Evolutionary conservation across 2,888 invertebrate genomes (phyloP).

Genomic region (Parnassius glacialis): DNA sequence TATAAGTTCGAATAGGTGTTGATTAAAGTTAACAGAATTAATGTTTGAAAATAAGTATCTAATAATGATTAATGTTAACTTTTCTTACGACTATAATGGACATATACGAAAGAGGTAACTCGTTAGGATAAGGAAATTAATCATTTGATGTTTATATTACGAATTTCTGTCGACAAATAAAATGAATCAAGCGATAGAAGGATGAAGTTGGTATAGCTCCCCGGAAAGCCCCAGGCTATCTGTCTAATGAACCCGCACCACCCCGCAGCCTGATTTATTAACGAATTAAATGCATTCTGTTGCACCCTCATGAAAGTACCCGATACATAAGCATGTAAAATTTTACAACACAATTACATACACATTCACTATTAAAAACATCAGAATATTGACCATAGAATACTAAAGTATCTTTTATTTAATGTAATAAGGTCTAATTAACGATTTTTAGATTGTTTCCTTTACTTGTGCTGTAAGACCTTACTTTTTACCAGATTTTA

Average conservation of each 20-base stretch:
- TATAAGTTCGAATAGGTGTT: too few relatives aligned
- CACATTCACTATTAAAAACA: too few relatives aligned
- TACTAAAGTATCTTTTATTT: too few relatives aligned
- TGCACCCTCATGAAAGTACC: constrained; percentile 69
- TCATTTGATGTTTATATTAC: constrained; percentile 52
- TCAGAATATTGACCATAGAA: too few relatives aligned
- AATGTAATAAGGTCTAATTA: too few relatives aligned
- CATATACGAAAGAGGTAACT: neutral
- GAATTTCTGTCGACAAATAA: constrained; percentile 59
- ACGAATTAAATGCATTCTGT: constrained; percentile 79
- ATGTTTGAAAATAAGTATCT: too few relatives aligned
- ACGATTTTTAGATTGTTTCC: too few relatives aligned
- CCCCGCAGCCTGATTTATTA: constrained; percentile 78
- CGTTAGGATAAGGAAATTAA: constrained; percentile 40
- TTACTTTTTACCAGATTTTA: neutral
- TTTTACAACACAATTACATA: constrained; percentile 20
- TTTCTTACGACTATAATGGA: neutral
- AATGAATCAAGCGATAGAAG: constrained; percentile 66
- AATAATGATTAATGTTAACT: too few relatives aligned
- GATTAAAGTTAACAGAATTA: too few relatives aligned
- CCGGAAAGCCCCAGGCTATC: constrained; percentile 76
- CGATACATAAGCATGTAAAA: constrained; percentile 38
- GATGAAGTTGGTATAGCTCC: constrained; percentile 63
- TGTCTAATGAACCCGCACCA: constrained; percentile 76
- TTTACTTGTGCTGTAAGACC: too few relatives aligned